phyloP scores from a whole-genome alignment of 1,140 invertebrate species.

The Lepeophtheirus salmonis region DNA sequence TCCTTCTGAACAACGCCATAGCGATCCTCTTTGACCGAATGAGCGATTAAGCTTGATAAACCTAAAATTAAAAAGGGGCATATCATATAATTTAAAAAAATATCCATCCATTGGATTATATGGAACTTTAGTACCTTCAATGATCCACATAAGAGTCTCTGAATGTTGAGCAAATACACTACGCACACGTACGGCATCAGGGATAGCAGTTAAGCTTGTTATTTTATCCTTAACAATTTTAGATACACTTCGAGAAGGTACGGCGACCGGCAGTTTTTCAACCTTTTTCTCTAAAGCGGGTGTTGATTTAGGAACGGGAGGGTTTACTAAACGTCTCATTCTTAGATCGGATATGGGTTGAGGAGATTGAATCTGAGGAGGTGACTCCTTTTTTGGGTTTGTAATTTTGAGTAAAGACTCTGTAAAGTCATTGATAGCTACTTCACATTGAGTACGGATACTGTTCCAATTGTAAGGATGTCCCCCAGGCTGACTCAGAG shows the following conservation, averaged over 20 bases:
- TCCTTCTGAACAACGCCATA: constrained; percentile 61
- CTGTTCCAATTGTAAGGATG: constrained; percentile 59
- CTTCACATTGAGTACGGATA: constrained; percentile 38
- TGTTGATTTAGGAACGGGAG: neutral
- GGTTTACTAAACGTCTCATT: neutral
- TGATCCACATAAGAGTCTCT: constrained; percentile 46
- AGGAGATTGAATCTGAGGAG: neutral
- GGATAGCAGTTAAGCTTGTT: constrained; percentile 28
- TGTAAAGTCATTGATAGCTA: constrained; percentile 39
- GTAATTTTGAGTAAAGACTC: constrained; percentile 29
- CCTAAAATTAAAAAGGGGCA: constrained; percentile 18
- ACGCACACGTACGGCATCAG: constrained; percentile 28
- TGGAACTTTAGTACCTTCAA: constrained; percentile 33
- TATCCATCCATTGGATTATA: neutral
- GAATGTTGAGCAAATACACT: constrained; percentile 46
- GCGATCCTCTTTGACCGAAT: constrained; percentile 49
- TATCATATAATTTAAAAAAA: neutral
- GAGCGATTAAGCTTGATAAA: constrained; percentile 41
- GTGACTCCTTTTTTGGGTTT: constrained; percentile 1
- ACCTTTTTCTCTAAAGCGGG: neutral
- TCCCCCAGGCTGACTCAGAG: constrained; percentile 49
- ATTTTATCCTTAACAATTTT: constrained; percentile 12
- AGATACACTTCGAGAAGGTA: neutral
- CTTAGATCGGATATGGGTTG: neutral
- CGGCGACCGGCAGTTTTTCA: neutral